A percentile compares a stretch with the other conserved stretches of the same genome.
These are phyloP conservation scores for Serripes groenlandicus DNA, from an alignment of 2,888 invertebrate genomes.

Conservation along the genomic window DNA sequence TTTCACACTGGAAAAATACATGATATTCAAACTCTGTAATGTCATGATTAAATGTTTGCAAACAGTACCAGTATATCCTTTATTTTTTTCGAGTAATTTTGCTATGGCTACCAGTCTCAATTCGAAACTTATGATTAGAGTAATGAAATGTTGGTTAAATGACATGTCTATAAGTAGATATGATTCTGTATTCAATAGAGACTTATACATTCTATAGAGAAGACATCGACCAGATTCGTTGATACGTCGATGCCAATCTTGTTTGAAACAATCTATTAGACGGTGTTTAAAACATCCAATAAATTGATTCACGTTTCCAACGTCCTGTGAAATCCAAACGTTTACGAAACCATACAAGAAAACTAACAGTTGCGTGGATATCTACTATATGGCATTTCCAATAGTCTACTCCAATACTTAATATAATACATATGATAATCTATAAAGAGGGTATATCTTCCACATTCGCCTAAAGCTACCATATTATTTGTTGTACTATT, in stretches of 20 bases:
- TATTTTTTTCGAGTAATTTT: too few relatives aligned
- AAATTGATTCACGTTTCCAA: constrained; percentile 18
- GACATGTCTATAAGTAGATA: too few relatives aligned
- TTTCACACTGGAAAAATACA: too few relatives aligned
- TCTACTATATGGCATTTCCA: neutral
- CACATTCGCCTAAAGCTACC: neutral
- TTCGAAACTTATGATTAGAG: too few relatives aligned
- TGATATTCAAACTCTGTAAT: too few relatives aligned
- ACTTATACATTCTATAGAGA: too few relatives aligned
- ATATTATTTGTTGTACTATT: neutral
- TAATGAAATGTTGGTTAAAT: too few relatives aligned
- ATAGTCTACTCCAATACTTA: neutral
- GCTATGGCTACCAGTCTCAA: too few relatives aligned
- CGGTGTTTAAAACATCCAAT: constrained; percentile 12
- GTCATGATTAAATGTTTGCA: too few relatives aligned
- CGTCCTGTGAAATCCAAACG: constrained; percentile 26
- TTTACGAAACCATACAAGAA: constrained; percentile 27
- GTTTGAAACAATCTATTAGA: constrained; percentile 4
- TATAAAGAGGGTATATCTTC: neutral
- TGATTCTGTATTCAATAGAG: too few relatives aligned
- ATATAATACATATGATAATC: neutral
- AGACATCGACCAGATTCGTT: constrained; percentile 18
- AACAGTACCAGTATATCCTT: too few relatives aligned
- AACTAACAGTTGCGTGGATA: constrained; percentile 33
- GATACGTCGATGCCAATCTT: constrained; percentile 19